Base-by-base conservation (phyloP, 2,888 invertebrate species). In the Cerastis leucographa region DNA sequence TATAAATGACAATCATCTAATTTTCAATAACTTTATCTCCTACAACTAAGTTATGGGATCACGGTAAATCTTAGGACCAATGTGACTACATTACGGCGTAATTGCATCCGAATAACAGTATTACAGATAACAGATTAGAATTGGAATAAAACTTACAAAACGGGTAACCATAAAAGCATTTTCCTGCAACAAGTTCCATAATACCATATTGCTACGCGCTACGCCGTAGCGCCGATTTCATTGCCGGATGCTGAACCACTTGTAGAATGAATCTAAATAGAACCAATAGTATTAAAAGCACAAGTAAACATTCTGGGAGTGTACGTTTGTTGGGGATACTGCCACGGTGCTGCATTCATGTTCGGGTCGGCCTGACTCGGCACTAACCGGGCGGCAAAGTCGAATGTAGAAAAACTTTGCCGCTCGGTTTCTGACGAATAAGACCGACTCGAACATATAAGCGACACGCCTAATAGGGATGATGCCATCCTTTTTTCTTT, bases 241-340 rank as follows among this genome's bases (percentile, higher is more conserved):
- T 1, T 12, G 12, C 25, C 17, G 35, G 22, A 75, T n/a, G 25
- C 40, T 69, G 11, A 5, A 42, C 42, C 59, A 69, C 61, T 69
- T 69, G 25, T 69, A 61, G 42, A 22, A 25, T 51, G 9, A 49
- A 64, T n/a, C 42, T 42, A 64, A n/a, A 64, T 59, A 59, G 59
- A 17, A 14, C 25, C 56, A 25, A 14, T 56, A 25, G 56, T 59
- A 17, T 29, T 59, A 14, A 2, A 25, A 29, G 17, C 59, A 8
- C 17, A 29, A 35, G 61, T 35, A 19, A 61, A 61, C 19, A 35
- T 35, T 61, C n/a, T 64, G 42, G 14, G 8, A 42, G n/a, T 64
- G n/a, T n/a, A 64, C 42, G 7, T 42, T n/a, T 42, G n/a, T n/a
- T 40, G 22, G 22, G 40, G 2, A 2, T 8, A 29, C 56, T 25